Conservation (phyloP, 2,797 vertebrate genomes). For the Onychomys leucogaster region DNA sequence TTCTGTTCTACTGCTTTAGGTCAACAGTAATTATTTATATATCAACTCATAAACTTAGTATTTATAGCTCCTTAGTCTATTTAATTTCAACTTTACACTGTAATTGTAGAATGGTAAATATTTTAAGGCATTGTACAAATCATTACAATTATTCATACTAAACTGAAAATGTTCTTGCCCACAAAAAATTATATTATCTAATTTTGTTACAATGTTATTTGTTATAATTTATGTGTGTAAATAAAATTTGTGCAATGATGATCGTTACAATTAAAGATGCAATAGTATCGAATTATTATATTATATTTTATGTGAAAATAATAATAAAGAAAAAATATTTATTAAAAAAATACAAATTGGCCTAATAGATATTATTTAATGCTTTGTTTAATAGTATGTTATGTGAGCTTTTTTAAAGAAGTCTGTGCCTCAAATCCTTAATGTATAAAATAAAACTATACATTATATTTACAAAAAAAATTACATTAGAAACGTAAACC, state of each 20-base stretch:
- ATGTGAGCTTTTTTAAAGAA: background rate
- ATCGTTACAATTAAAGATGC: background rate
- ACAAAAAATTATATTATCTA: background rate
- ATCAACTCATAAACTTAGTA: background rate
- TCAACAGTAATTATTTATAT: conserved; percentile 40
- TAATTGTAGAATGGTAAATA: conserved; percentile 35
- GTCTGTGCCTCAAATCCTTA: background rate
- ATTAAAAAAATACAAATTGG: conserved; percentile 41
- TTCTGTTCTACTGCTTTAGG: background rate
- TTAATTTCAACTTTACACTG: conserved; percentile 2
- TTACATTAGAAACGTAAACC: background rate
- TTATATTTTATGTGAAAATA: background rate
- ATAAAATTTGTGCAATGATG: background rate
- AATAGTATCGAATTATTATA: background rate
- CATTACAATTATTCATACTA: background rate
- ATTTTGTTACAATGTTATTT: conserved; percentile 38
- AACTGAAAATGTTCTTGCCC: conserved; percentile 1
- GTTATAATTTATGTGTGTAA: background rate
- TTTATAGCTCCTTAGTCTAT: background rate
- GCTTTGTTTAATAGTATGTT: background rate
- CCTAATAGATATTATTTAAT: background rate
- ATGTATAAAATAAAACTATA: background rate
- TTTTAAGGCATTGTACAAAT: background rate
- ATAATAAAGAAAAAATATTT: no score
- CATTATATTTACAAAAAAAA: background rate